Conservation (phyloP, 2,888 invertebrate species). For the Rhabditoides inermis region DNA sequence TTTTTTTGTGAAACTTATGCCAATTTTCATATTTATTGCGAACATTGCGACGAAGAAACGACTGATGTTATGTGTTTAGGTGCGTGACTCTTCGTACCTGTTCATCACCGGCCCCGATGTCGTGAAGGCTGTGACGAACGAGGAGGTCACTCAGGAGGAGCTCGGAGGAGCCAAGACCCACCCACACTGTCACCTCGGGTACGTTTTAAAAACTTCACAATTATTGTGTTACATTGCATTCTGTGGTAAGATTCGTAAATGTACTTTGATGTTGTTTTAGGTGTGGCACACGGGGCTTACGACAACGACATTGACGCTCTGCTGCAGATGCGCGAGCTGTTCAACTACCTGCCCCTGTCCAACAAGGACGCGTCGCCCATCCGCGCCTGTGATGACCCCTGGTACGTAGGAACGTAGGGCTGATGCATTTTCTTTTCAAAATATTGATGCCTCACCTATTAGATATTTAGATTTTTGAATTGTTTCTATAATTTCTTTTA, state of each 20-base stretch:
- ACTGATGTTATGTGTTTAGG: no score
- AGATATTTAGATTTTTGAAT: neutral
- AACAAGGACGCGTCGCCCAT: constrained; percentile 60
- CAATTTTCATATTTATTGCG: no score
- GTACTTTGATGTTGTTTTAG: no score
- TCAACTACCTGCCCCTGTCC: constrained; percentile 62
- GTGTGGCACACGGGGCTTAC: constrained; percentile 64
- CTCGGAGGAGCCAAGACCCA: constrained; percentile 65
- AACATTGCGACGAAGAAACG: no score
- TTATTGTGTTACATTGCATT: no score
- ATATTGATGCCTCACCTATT: no score
- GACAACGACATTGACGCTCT: constrained; percentile 65
- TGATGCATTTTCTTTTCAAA: no score
- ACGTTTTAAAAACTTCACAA: no score
- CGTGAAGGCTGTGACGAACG: constrained; percentile 65
- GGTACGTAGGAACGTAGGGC: no score
- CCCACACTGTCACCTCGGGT: constrained; percentile 62
- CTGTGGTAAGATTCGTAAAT: neutral
- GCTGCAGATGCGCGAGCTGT: constrained; percentile 60
- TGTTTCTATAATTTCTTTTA: neutral
- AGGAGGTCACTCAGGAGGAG: constrained; percentile 65
- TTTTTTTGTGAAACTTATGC: no score
- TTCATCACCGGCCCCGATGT: constrained; percentile 68
- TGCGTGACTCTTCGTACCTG: constrained; percentile 61
- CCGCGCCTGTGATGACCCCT: constrained; percentile 60